Base-by-base conservation (phyloP, 2,888 invertebrate species). In the Spisula subtruncata region DNA sequence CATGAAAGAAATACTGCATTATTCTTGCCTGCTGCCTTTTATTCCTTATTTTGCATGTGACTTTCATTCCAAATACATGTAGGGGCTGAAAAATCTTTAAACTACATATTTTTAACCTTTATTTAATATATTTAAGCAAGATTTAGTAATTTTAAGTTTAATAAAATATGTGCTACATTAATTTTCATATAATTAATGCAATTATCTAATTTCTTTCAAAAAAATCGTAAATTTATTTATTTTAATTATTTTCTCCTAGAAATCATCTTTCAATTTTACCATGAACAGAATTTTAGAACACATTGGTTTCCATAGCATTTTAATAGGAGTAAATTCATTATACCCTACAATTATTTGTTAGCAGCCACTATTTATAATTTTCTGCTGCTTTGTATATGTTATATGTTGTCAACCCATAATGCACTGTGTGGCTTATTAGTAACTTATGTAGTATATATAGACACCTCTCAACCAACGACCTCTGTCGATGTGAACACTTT, bases 341-440 rank as follows among this genome's bases (percentile, higher is more conserved):
- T 66, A 51, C 51, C 51, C 51, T 51, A 16, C 25, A 8, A 66
- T 25, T 66, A 25, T 66, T 66, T 66, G 25, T 66, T 66, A 6
- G 25, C n/a, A 25, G 79, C 85, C 2, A 80, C 51, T 41, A 41
- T 41, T 41, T 41, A 35, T 85, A 85, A 54, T 29, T 85, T 25
- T 51, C 20, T 85, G 56, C n/a, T 48, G 85, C 89, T 89, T 89
- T 89, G 75, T 56, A n/a, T n/a, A 85, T 89, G 89, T 89, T 81
- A 83, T 75, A 48, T 81, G 85, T 75, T 85, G 89, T 86, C 41
- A 51, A 66, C 60, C 81, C 81, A 41, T 88, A 41, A 85, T 84
- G 85, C 85, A 85, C 81, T 79, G 80, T 89, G 85, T 85, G 79
- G 85, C 85, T 85, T 88, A 51, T 81, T 89, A 89, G 89, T 35